Evolutionary conservation across 2,797 vertebrate genomes (phyloP).

Genomic region (Typhlichthys subterraneus): DNA sequence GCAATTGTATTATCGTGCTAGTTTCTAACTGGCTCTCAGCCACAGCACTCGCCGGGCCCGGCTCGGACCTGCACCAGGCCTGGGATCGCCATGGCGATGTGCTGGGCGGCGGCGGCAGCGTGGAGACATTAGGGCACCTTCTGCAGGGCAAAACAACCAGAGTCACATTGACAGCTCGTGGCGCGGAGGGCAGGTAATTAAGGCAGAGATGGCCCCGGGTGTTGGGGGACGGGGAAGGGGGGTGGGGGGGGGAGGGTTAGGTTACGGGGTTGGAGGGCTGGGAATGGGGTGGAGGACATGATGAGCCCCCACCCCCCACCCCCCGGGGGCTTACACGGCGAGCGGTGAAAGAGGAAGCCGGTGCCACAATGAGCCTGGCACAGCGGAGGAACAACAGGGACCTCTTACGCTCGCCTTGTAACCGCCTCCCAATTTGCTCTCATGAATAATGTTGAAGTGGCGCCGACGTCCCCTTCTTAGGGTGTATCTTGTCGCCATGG

Average conservation of each 20-base stretch:
- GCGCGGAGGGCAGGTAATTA: constrained; percentile 76
- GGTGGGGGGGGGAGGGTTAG: constrained; percentile 29
- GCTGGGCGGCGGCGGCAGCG: constrained; percentile 37
- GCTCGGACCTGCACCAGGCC: constrained; percentile 42
- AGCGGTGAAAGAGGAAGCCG: not conserved
- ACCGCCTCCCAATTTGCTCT: constrained; percentile 77
- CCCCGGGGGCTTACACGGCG: constrained; percentile 54
- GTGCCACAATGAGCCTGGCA: constrained; percentile 13
- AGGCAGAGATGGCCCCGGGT: constrained; percentile 59
- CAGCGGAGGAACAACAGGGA: constrained; percentile 28
- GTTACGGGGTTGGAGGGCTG: not conserved
- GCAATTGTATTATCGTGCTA: constrained; percentile 44
- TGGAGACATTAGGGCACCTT: constrained; percentile 54
- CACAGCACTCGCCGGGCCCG: constrained; percentile 13
- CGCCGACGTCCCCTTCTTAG: not conserved
- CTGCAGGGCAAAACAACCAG: constrained; percentile 53
- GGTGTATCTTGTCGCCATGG: no score
- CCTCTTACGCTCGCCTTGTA: constrained; percentile 54
- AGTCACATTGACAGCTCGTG: constrained; percentile 69
- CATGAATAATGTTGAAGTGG: constrained; percentile 83
- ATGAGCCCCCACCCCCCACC: constrained; percentile 47
- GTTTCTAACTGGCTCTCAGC: constrained; percentile 45
- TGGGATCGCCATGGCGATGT: constrained; percentile 41
- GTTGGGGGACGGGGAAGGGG: constrained; percentile 42
- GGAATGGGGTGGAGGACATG: constrained; percentile 48